phyloP scores from a whole-genome alignment of 2,888 invertebrate genomes.

The Metalampra italica region DNA sequence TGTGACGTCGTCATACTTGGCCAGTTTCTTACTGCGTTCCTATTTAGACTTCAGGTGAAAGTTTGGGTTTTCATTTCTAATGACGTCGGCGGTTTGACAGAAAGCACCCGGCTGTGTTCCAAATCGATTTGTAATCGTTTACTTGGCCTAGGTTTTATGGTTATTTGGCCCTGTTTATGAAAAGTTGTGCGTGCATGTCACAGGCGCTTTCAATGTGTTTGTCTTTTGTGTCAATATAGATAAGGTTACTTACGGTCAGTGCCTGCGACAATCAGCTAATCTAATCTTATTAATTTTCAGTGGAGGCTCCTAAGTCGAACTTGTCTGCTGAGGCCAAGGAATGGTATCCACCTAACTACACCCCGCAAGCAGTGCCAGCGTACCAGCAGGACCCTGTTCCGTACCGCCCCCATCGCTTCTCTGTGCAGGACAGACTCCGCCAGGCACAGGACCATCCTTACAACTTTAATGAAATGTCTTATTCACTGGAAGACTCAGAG shows the following conservation, averaged over 20 bases:
- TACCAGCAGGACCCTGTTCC: slow-evolving; percentile 50
- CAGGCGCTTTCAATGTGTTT: background rate
- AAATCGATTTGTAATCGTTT: slow-evolving; percentile 27
- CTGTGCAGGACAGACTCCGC: slow-evolving; percentile 67
- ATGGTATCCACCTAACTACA: slow-evolving; percentile 78
- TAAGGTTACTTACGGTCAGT: too few species aligned
- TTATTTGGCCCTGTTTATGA: slow-evolving; percentile 15
- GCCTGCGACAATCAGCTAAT: too few species aligned
- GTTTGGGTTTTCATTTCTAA: slow-evolving; percentile 68
- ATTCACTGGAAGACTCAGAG: slow-evolving; percentile 62
- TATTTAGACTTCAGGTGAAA: slow-evolving; percentile 66
- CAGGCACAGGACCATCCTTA: slow-evolving; percentile 69
- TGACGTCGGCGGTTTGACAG: slow-evolving; percentile 66
- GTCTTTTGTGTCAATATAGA: background rate
- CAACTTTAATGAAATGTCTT: slow-evolving; percentile 64
- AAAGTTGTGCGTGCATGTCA: background rate
- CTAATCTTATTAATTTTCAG: slow-evolving; percentile 24
- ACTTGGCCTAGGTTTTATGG: slow-evolving; percentile 24
- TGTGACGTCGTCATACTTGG: slow-evolving; percentile 51
- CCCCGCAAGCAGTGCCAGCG: slow-evolving; percentile 44
- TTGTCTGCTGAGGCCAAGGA: slow-evolving; percentile 80
- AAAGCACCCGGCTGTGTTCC: slow-evolving; percentile 35
- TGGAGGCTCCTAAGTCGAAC: slow-evolving; percentile 60
- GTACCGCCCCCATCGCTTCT: slow-evolving; percentile 56
- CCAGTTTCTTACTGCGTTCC: slow-evolving; percentile 44